Conservation (phyloP, 2,113 vertebrate genomes). For the Melanotaenia duboulayi region DNA sequence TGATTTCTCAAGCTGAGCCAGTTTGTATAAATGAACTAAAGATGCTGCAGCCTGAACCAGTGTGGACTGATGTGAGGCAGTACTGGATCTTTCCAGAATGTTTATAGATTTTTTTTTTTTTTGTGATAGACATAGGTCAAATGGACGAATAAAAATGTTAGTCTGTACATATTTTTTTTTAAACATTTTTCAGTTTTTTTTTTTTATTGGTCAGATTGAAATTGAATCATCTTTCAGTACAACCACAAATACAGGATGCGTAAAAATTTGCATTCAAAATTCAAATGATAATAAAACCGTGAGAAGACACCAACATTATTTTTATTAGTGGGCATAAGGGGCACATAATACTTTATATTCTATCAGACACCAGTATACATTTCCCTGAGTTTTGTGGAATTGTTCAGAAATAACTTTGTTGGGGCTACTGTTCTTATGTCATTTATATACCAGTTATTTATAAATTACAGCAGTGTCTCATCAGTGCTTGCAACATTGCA, state of each 20-base stretch:
- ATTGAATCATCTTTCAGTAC: conserved; percentile 31
- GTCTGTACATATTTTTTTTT: conserved; percentile 31
- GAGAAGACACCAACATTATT: neutral
- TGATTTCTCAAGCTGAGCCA: conserved; percentile 89
- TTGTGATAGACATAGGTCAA: neutral
- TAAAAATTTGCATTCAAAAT: conserved; percentile 4
- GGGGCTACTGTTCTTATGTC: neutral
- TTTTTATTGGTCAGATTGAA: conserved; percentile 19
- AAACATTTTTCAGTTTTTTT: conserved; percentile 10
- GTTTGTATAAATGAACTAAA: conserved; percentile 9
- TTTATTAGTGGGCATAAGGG: neutral
- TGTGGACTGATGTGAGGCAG: neutral
- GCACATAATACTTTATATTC: neutral
- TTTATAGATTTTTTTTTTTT: neutral
- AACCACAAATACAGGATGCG: conserved; percentile 16
- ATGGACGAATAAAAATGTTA: neutral
- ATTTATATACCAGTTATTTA: neutral
- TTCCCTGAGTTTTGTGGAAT: conserved; percentile 42
- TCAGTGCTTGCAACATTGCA: neutral
- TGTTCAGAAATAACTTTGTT: conserved; percentile 15
- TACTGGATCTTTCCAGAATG: neutral
- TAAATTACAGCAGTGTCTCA: conserved; percentile 6
- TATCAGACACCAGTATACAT: neutral
- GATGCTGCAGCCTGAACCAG: neutral
- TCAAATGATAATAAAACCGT: neutral